A percentile compares a stretch with the other conserved stretches of the same genome.
phyloP scores from a whole-genome alignment of 2,113 vertebrate species.

The Noctilio leporinus region DNA sequence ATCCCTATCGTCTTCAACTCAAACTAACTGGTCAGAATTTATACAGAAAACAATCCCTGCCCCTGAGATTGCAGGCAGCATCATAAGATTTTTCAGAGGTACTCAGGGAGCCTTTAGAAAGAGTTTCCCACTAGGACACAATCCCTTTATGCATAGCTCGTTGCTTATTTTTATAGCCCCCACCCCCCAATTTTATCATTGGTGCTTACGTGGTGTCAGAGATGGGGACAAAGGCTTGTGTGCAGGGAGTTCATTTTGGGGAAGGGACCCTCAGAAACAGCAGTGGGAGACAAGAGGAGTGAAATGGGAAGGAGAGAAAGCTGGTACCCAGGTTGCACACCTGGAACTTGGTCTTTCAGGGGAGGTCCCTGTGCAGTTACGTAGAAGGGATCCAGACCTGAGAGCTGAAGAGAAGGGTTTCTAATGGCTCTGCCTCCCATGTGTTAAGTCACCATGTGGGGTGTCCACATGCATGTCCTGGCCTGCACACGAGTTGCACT shows the following conservation, averaged over 20 bases:
- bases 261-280: neutral
- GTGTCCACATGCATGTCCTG: fast-evolving
- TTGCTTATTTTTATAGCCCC: neutral
- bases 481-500: neutral
- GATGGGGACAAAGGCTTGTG: neutral
- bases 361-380: neutral
- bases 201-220: neutral
- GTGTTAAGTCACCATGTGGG: neutral
- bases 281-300: neutral
- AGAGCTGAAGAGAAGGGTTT: neutral
- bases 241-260: neutral
- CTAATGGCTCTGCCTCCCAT: neutral
- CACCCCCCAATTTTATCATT: neutral
- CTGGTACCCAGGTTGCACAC: neutral
- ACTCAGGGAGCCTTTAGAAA: neutral
- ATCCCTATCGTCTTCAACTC: neutral
- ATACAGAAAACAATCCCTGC: neutral
- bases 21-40: neutral
- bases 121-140: neutral
- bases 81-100: neutral
- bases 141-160: neutral
- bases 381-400: neutral
- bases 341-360: neutral
- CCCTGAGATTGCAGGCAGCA: too few relatives aligned
- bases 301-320: neutral